Conservation (phyloP, 2,113 vertebrate species). For the Orthonyx spaldingii region DNA sequence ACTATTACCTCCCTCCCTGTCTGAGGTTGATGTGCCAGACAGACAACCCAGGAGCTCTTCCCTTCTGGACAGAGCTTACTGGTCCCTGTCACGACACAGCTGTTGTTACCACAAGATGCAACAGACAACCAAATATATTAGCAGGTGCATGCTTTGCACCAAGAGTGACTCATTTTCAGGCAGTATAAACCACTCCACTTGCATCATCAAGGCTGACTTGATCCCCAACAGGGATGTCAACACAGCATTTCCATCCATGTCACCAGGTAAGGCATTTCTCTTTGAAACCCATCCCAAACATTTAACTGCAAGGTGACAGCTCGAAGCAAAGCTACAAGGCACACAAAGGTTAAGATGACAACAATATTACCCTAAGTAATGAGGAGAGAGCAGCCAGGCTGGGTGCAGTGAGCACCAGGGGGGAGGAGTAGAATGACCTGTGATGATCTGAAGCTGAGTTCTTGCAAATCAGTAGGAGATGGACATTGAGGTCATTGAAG, state of each 20-base stretch:
- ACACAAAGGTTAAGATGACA: neutral
- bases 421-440: neutral
- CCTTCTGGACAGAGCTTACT: neutral
- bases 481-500: neutral
- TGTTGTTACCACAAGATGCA: neutral
- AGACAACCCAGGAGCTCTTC: neutral
- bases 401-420: accelerated
- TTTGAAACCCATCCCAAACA: neutral
- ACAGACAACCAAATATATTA: neutral
- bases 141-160: neutral
- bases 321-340: neutral
- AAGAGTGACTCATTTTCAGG: neutral
- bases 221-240: neutral
- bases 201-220: neutral
- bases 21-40: neutral
- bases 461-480: neutral
- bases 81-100: neutral
- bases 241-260: neutral
- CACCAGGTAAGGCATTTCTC: neutral
- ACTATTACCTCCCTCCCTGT: neutral
- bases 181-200: neutral
- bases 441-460: neutral
- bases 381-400: neutral
- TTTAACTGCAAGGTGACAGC: neutral
- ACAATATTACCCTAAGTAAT: neutral